Base-by-base conservation (phyloP, 2,113 vertebrate species). In the Labeo rohita region DNA sequence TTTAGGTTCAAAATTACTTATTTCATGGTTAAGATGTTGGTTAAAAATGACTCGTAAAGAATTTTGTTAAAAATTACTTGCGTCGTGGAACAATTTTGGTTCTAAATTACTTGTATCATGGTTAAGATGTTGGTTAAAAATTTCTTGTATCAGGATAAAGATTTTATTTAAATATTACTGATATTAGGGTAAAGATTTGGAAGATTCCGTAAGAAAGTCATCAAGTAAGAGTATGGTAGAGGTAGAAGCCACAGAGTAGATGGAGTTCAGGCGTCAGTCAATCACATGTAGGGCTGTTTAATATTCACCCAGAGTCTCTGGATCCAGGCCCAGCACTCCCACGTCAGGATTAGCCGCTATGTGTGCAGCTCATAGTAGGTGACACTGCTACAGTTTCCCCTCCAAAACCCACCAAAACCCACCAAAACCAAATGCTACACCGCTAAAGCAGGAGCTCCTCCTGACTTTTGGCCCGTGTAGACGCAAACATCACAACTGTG, bases 231-330 rank as follows among this genome's bases (percentile, higher is more conserved):
- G 39, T 39, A 39, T 39, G 39, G 56, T 59, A 59, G 56, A 59
- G 5, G 3, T 39, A 39, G 18, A 59, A 59, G 18, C 54, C 8
- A n/a, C 18, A 59, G 56, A n/a, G 16, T 16, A 56, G 54, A 56
- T 56, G 6, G 54, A 45, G 68, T 39, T 72, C 70, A 73, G 39
- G 21, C 68, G 2, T 45, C 68, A 72, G 16, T 74, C 21, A 11
- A 47, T 6, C 21, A 47, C 72, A 73, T 65, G 39, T 18, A 8
- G 84, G 83, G 84, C 76, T 83, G 81, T 90, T 90, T 89, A 89
- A 85, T 85, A 89, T 87, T 86, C 87, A 75, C 45, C 28, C 15
- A 34, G 21, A 70, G 86, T 88, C 76, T 85, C 36, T 72, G 86
- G 86, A 90, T 80, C 4, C 83, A 68, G 54, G 83, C 83, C 79